phyloP scores from a whole-genome alignment of 2,113 vertebrate species.

The Sinocyclocheilus rhinocerous region DNA sequence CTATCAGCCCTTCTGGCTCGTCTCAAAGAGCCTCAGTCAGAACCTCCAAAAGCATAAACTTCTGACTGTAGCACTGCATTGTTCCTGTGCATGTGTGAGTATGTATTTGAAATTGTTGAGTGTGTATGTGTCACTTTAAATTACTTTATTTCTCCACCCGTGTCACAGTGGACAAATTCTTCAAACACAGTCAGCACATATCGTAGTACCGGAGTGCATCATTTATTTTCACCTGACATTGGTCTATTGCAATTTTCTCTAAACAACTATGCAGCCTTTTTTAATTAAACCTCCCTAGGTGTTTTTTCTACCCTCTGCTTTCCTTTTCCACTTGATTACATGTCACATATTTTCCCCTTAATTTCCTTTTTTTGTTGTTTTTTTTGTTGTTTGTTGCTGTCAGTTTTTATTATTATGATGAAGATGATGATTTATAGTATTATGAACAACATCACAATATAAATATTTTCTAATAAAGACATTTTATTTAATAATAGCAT shows the following conservation, averaged over 20 bases:
- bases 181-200: conserved; percentile 67
- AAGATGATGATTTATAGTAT: too few relatives aligned
- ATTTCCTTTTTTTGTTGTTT: background rate
- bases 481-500: too few relatives aligned
- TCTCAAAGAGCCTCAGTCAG: conserved; percentile 47
- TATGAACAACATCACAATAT: too few relatives aligned
- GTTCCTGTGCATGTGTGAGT: conserved; percentile 54
- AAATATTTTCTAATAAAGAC: too few relatives aligned
- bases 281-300: conserved; percentile 23
- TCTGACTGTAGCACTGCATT: conserved; percentile 64
- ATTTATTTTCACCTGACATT: conserved; percentile 46
- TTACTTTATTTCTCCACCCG: conserved; percentile 65
- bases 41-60: conserved; percentile 50
- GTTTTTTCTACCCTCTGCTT: conserved; percentile 8
- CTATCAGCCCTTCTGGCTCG: background rate
- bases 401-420: background rate
- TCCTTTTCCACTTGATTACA: background rate
- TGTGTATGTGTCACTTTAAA: conserved; percentile 65
- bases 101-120: conserved; percentile 60
- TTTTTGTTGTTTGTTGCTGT: background rate
- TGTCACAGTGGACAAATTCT: conserved; percentile 67
- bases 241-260: conserved; percentile 14
- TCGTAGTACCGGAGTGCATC: conserved; percentile 57
- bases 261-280: background rate
- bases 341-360: background rate